Base-by-base conservation (phyloP, 2,113 vertebrate genomes). In the Vimba vimba region DNA sequence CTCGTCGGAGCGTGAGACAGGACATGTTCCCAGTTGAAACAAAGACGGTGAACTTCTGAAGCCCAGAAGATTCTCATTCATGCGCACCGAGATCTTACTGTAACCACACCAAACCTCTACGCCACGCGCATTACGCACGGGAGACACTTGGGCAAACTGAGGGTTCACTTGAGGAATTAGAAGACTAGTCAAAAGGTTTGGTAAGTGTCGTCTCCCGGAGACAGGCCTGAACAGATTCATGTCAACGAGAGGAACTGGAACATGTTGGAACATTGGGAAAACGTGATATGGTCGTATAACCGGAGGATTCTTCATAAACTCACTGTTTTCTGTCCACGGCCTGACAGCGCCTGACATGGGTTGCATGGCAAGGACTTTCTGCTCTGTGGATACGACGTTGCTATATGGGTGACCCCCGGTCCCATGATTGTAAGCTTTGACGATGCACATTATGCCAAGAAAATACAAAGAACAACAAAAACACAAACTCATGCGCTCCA, bases 21-120 rank as follows among this genome's bases (percentile, higher is more conserved):
- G 52, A 82, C 90, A 92, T 2, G 82, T 87, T 36, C 90, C 90
- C 85, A 92, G 43, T 6, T 30, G 73, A 21, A 91, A 83, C 19
- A 60, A 23, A 4, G 66, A 71, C 0, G 81, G 47, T 2, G 52
- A 7, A 12, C 43, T 25, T 45, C 84, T 68, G 60, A 89, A 82
- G 21, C 79, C 78, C 10, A 91, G 81, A 15, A n/a, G 19, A 2
- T 15, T 33, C 50, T 12, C 85, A n/a, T 87, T 83, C 5, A 92
- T 39, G 21, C 88, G 83, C n/a, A 91, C 90, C 0, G 84, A 83
- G 3, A 92, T 30, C 52, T 85, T 87, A 7, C 74, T 84, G 73
- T 86, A 80, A 0, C 91, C 86, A 25, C 91, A 91, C 78, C 82
- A 88, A 8, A 88, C 86, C 64, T 91, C 90, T 52, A 91, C 90